Percentiles rank a stretch among this genome's conserved stretches.
phyloP scores from a whole-genome alignment of 2,113 vertebrate genomes.

The Monarcha castaneiventris region DNA sequence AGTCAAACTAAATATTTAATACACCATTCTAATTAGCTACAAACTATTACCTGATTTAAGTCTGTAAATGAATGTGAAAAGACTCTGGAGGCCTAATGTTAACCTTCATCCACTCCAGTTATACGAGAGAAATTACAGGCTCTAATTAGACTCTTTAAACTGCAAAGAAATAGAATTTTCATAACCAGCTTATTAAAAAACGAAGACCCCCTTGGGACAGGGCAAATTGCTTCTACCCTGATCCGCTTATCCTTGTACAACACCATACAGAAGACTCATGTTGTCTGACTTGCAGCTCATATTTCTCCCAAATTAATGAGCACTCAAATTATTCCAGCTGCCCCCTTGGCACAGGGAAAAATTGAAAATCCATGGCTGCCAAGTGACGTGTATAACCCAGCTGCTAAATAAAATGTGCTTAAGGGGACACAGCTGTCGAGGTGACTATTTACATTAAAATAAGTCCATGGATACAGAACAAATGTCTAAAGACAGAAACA shows the following conservation, averaged over 20 bases:
- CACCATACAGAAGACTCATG: constrained; percentile 69
- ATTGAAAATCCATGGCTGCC: constrained; percentile 80
- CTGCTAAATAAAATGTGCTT: constrained; percentile 83
- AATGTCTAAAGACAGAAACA: constrained; percentile 68
- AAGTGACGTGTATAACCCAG: constrained; percentile 83
- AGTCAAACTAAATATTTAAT: constrained; percentile 81
- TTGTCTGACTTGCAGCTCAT: constrained; percentile 77
- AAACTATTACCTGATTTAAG: constrained; percentile 83
- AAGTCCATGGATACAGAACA: constrained; percentile 70
- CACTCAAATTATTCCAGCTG: constrained; percentile 80
- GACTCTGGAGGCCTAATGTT: constrained; percentile 75
- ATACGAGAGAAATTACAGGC: constrained; percentile 76
- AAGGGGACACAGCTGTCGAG: constrained; percentile 83
- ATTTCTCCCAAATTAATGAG: constrained; percentile 81
- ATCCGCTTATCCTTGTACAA: constrained; percentile 76
- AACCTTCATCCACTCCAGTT: constrained; percentile 77
- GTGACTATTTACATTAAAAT: constrained; percentile 78
- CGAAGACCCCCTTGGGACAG: constrained; percentile 71
- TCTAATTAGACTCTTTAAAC: constrained; percentile 85
- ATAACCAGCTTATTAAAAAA: constrained; percentile 83
- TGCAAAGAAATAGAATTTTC: constrained; percentile 85
- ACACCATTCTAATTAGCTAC: constrained; percentile 78
- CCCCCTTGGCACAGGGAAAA: constrained; percentile 78
- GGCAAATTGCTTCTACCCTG: constrained; percentile 77
- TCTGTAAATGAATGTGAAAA: constrained; percentile 81